Evolutionary conservation across 2,113 vertebrate species (phyloP), one percentile per base, ranked within the genome.

Genomic region (Triplophysa tibetana): DNA sequence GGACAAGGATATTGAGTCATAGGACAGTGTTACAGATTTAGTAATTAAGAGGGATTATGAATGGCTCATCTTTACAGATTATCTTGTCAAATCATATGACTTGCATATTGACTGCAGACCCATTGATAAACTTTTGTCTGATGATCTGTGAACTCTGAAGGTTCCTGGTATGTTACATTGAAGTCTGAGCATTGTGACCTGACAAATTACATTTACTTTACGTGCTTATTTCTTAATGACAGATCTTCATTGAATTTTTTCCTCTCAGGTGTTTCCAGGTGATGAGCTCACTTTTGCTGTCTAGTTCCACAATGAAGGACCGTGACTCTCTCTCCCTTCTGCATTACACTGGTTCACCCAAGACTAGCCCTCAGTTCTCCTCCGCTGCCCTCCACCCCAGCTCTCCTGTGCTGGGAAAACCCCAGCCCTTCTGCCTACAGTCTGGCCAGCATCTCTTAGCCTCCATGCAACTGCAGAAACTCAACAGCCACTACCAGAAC

Each of bases 381-480:
- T 24, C 90, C 6, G 86, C 76, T 0, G 64, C 88, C 82, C 75
- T 92, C 0, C 38, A 90, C 68, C 84, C 89, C 16, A 78, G 89
- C 8, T 80, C 92, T 19, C 41, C 92, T 3, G 66, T 78, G 8
- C 81, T 89, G 74, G 85, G 87, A 70, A 95, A 94, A 45, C 82
- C 92, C 2, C 92, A 91, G 72, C 74, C 92, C 21, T 91, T 94
- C 88, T 90, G 84, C 76, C 82, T 93, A 54, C 89, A 90, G 83
- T 85, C 90, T 0, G 84, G 90, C 65, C 91, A 93, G 2, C 93
- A 93, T n/a, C 89, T 94, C 84, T 85, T 93, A 58, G 93, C 93
- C 83, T 94, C 92, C 82, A 91, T 93, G 91, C 93, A 95, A 84
- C 91, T 94, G n/a, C 95, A 94, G 89, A 94, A 94, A 80, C 93